Evolutionary conservation across 2,797 vertebrate species (phyloP), one percentile per base, ranked within the genome.

Genomic region (Melanotaenia boesemani): DNA sequence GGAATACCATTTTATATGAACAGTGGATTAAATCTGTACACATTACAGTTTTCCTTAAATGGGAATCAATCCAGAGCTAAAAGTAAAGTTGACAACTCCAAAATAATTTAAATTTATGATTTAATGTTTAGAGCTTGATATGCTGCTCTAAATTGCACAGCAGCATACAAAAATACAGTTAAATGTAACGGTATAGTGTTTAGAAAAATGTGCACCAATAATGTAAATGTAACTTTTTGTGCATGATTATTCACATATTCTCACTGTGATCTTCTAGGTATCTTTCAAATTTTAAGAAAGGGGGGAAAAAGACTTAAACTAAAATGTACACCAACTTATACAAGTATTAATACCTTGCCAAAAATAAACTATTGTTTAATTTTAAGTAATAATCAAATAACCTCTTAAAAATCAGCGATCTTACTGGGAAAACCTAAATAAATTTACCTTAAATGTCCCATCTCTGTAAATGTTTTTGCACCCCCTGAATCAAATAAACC

Each of bases 401-500:
- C 20, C 5, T 26, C 28, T 63, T 41, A 32, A 57, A 48, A 20
- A 9, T 32, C 61, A 54, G 75, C 15, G 52, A 67, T 55, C 11
- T 69, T 16, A 63, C 69, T 46, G 28, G 60, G 57, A 70, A 73
- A 64, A 62, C 63, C 57, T 15, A 75, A 76, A 73, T 67, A 46
- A 15, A 66, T 66, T 68, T 69, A n/a, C 39, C 24, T 67, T 66
- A 13, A 64, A 63, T 6, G 18, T 65, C 61, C 69, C 80, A 55
- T 46, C 4, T 3, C 37, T 67, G 63, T 74, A 61, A 85, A 77
- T 32, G 22, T 18, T 48, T 76, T 73, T 80, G 56, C 77, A 72
- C 39, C n/a, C n/a, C n/a, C n/a, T n/a, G n/a, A 86, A 83, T 75
- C 60, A 81, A 81, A 85, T 76, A 73, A 86, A 84, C 32, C 73